phyloP scores from a whole-genome alignment of 2,888 invertebrate genomes.

The Drosophila neotestacea region DNA sequence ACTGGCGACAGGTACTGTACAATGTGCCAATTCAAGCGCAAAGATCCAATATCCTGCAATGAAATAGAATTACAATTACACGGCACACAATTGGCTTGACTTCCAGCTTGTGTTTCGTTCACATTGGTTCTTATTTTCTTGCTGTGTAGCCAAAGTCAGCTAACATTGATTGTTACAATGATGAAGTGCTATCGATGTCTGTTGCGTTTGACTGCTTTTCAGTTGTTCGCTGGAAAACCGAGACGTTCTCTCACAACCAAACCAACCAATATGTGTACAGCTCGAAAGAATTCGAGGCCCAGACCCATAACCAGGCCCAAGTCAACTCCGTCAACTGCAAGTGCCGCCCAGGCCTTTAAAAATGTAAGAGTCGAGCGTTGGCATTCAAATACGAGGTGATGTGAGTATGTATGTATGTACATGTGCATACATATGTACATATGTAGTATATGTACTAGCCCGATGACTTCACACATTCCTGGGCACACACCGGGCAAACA shows the following conservation, averaged over 20 bases:
- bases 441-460: slow-evolving; percentile 40
- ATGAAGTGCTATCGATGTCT: slow-evolving; percentile 78
- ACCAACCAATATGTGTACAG: slow-evolving; percentile 8
- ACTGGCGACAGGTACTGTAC: slow-evolving; percentile 29
- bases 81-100: slow-evolving; percentile 33
- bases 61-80: slow-evolving; percentile 75
- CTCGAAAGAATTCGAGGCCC: slow-evolving; percentile 54
- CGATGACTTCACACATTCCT: slow-evolving; percentile 80
- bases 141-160: slow-evolving; percentile 52
- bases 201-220: slow-evolving; percentile 78
- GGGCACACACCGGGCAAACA: slow-evolving; percentile 61
- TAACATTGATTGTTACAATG: slow-evolving; percentile 70
- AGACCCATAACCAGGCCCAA: slow-evolving; percentile 4
- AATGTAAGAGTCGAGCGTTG: slow-evolving; percentile 65
- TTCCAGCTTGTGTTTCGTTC: not conserved
- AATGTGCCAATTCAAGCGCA: slow-evolving; percentile 77
- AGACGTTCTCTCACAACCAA: slow-evolving; percentile 13
- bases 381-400: slow-evolving; percentile 68
- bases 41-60: slow-evolving; percentile 78
- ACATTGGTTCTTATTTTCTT: slow-evolving; percentile 37
- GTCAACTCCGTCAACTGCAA: slow-evolving; percentile 46
- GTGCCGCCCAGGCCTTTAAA: slow-evolving; percentile 78
- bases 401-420: slow-evolving; percentile 1
- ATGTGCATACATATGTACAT: slow-evolving; percentile 2
- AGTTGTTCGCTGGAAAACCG: slow-evolving; percentile 74